A percentile compares a stretch with the other conserved stretches of the same genome.
Evolutionary conservation across 2,797 vertebrate genomes (phyloP).

Genomic region (Knipowitschia caucasica): DNA sequence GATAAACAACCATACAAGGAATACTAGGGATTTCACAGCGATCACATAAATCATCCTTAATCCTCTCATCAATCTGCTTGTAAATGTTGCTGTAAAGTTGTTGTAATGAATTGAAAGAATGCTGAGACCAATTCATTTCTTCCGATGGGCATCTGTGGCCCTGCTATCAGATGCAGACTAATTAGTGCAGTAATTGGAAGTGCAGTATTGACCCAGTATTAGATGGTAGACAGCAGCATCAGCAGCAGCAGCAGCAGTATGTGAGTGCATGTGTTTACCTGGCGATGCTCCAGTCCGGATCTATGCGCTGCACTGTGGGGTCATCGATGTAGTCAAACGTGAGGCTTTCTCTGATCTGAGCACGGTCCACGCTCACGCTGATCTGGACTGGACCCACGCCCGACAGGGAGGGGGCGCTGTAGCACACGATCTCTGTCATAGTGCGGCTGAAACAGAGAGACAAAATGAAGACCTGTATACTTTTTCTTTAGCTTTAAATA

Average conservation of each 20-base stretch:
- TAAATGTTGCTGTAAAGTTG: neutral
- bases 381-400: conserved; percentile 86
- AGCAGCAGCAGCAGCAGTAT: neutral
- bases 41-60: neutral
- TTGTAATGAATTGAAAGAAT: neutral
- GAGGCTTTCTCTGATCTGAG: conserved; percentile 86
- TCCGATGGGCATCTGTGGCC: conserved; percentile 30
- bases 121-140: conserved; percentile 6
- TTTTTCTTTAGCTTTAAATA: neutral
- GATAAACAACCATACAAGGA: no score
- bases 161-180: conserved; percentile 58
- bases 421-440: conserved; percentile 89
- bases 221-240: neutral
- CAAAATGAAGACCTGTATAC: neutral
- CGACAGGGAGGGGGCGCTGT: conserved; percentile 84
- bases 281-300: conserved; percentile 97
- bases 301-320: conserved; percentile 89
- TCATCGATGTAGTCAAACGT: conserved; percentile 95
- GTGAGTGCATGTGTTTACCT: conserved; percentile 73
- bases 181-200: conserved; percentile 64
- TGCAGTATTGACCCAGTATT: conserved; percentile 47
- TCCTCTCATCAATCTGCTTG: neutral
- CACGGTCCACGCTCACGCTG: conserved; percentile 87
- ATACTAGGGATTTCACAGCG: neutral
- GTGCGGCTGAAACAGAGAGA: conserved; percentile 73